These are phyloP conservation scores for Poeciliopsis retropinna DNA, from an alignment of 2,113 vertebrate genomes.

Conservation along the genomic window DNA sequence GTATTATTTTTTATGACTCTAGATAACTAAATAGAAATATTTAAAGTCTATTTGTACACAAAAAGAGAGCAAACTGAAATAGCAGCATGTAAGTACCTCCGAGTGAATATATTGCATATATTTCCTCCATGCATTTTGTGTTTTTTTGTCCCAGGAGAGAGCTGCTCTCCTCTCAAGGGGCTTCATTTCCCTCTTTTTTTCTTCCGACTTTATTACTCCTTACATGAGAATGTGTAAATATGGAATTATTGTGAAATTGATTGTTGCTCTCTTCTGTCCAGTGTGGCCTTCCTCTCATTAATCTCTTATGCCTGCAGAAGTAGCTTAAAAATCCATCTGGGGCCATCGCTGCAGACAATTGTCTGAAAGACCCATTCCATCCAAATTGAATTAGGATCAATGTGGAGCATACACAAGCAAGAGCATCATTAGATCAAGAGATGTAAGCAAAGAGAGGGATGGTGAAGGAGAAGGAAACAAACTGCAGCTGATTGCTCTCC, in stretches of 20 bases:
- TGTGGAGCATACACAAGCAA: constrained; percentile 76
- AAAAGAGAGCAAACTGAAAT: constrained; percentile 1
- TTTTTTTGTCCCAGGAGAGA: constrained; percentile 21
- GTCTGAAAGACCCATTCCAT: constrained; percentile 79
- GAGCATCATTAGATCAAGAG: constrained; percentile 70
- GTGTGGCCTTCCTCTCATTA: constrained; percentile 73
- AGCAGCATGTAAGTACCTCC: constrained; percentile 17
- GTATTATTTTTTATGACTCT: too few species aligned
- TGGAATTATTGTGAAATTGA: constrained; percentile 76
- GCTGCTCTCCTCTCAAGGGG: constrained; percentile 5
- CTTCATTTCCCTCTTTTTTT: constrained; percentile 3
- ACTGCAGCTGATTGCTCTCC: constrained; percentile 44
- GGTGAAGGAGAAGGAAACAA: constrained; percentile 46
- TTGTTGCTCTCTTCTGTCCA: constrained; percentile 65
- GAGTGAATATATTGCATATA: constrained; percentile 17
- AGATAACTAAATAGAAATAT: too few species aligned
- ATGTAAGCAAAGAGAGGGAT: constrained; percentile 60
- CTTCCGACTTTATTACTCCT: constrained; percentile 33
- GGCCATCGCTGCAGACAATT: constrained; percentile 77
- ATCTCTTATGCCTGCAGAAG: constrained; percentile 75
- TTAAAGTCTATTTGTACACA: neutral
- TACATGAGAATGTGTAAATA: constrained; percentile 75
- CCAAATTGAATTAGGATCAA: constrained; percentile 84
- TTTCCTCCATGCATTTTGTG: constrained; percentile 14
- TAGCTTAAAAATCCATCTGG: constrained; percentile 79